Evolutionary conservation across 2,797 vertebrate species (phyloP).

Genomic region (Tachyglossus aculeatus): DNA sequence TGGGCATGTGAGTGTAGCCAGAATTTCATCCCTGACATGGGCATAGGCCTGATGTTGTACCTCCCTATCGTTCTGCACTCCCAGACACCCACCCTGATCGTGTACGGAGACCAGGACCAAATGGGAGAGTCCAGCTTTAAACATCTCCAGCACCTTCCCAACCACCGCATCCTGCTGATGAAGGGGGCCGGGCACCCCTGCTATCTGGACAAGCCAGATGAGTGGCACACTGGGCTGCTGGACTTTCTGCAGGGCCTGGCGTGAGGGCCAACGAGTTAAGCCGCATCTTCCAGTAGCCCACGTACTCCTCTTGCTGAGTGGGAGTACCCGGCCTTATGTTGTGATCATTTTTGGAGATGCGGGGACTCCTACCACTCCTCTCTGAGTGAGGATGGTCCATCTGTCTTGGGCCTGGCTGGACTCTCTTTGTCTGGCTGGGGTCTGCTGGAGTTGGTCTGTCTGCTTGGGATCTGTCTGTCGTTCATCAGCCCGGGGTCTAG

Average conservation of each 20-base stretch:
- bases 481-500: neutral
- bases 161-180: conserved; percentile 88
- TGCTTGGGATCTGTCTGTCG: neutral
- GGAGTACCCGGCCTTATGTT: too few relatives aligned
- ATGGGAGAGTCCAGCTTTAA: conserved; percentile 84
- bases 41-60: neutral
- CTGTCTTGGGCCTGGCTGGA: neutral
- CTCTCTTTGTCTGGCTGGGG: neutral
- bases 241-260: conserved; percentile 83
- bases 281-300: too few relatives aligned
- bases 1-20: too few relatives aligned
- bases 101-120: conserved; percentile 92
- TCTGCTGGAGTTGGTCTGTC: neutral
- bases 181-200: conserved; percentile 90
- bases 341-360: too few relatives aligned
- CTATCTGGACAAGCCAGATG: conserved; percentile 89
- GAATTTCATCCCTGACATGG: too few relatives aligned
- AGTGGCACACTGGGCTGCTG: conserved; percentile 86
- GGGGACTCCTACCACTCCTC: too few relatives aligned
- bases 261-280: conserved; percentile 20
- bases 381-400: too few relatives aligned
- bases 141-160: conserved; percentile 85
- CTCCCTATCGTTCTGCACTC: neutral
- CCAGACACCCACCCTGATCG: conserved; percentile 86
- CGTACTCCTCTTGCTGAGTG: too few relatives aligned